These are phyloP conservation scores for Campoplex capitator DNA, from an alignment of 2,888 invertebrate species.

Conservation along the genomic window DNA sequence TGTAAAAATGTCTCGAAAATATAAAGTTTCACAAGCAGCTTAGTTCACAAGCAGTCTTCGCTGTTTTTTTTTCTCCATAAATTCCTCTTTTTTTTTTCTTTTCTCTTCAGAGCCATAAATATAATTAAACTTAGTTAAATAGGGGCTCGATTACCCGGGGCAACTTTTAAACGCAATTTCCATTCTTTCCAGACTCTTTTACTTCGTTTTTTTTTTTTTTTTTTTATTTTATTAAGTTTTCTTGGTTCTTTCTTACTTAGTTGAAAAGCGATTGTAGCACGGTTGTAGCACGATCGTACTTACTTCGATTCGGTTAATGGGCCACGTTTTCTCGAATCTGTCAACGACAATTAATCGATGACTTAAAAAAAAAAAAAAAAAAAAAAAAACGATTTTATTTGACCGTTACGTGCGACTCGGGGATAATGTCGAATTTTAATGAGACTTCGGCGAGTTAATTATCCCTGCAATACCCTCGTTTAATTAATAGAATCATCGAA, in stretches of 20 bases:
- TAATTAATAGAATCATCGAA: not conserved
- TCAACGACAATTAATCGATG: constrained; percentile 23
- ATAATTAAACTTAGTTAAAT: constrained; percentile 40
- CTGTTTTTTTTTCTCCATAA: not conserved
- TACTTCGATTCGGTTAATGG: constrained; percentile 3
- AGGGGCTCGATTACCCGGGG: constrained; percentile 50
- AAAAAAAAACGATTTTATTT: not conserved
- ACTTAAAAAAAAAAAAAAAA: not conserved
- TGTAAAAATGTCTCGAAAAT: not conserved
- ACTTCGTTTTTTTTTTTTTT: not conserved
- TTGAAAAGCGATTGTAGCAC: constrained; percentile 32
- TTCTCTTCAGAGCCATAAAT: constrained; percentile 11
- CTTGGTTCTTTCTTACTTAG: constrained; percentile 22
- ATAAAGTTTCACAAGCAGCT: not conserved
- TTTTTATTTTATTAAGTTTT: constrained; percentile 7
- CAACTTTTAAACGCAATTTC: constrained; percentile 54
- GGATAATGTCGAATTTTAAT: constrained; percentile 47
- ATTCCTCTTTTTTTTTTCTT: constrained; percentile 24
- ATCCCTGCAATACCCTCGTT: not conserved
- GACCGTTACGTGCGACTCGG: constrained; percentile 42
- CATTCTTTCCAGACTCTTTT: constrained; percentile 26
- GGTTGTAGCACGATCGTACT: not conserved
- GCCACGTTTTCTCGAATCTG: not conserved
- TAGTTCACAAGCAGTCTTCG: not conserved
- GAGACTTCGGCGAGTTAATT: constrained; percentile 20